A percentile compares a stretch with the other conserved stretches of the same genome.
phyloP scores from a whole-genome alignment of 1,140 invertebrate species.

The Geopemphigus sp. region DNA sequence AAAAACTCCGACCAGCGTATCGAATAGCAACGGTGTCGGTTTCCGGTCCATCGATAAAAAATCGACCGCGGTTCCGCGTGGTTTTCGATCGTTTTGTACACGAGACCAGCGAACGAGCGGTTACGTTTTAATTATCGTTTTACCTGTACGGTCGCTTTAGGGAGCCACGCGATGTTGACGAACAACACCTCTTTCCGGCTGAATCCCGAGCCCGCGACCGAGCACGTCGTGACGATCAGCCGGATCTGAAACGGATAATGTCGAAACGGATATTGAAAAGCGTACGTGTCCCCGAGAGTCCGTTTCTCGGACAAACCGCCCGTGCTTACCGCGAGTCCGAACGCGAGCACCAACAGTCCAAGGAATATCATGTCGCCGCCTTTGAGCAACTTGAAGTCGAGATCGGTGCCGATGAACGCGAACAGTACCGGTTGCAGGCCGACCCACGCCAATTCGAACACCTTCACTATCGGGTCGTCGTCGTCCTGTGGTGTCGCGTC shows the following conservation, averaged over 20 bases:
- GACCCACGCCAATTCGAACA: constrained; percentile 58
- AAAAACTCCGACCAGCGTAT: too few relatives aligned
- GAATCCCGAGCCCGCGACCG: constrained; percentile 62
- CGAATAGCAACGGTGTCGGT: too few relatives aligned
- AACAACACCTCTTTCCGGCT: constrained; percentile 68
- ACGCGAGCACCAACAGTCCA: constrained; percentile 31
- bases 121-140: constrained; percentile 20
- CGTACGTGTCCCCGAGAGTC: too few relatives aligned
- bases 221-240: constrained; percentile 56
- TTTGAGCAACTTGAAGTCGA: constrained; percentile 54
- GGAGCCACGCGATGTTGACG: constrained; percentile 70
- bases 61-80: too few relatives aligned
- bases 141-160: constrained; percentile 73
- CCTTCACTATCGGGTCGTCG: constrained; percentile 59
- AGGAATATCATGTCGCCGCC: not conserved
- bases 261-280: too few relatives aligned
- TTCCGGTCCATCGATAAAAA: too few relatives aligned
- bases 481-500: not conserved
- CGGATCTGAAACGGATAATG: not conserved
- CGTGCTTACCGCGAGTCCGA: constrained; percentile 44
- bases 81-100: too few relatives aligned
- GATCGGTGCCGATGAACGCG: constrained; percentile 68
- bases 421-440: constrained; percentile 70
- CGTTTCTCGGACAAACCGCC: too few relatives aligned
- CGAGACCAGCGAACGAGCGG: too few relatives aligned